Percentiles rank a stretch among this genome's conserved stretches.
These are phyloP conservation scores for Alitta virens DNA, from an alignment of 2,888 invertebrate species.

Conservation along the genomic window DNA sequence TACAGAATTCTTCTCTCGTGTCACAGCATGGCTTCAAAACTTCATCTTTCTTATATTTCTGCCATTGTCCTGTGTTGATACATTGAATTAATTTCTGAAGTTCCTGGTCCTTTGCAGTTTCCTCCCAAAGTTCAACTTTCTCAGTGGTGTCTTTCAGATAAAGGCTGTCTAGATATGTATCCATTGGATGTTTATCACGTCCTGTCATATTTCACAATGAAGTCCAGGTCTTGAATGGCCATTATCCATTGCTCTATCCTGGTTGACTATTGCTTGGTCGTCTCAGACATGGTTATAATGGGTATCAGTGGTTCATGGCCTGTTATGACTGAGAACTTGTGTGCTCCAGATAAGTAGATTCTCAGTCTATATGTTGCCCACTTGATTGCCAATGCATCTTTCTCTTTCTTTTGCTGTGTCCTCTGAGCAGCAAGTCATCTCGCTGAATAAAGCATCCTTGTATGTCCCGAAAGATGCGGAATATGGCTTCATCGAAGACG, in stretches of 20 bases:
- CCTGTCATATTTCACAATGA: not conserved
- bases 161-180: not conserved
- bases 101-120: not conserved
- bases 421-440: conserved; percentile 13
- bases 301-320: no score
- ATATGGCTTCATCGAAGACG: conserved; percentile 19
- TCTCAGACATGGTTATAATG: not conserved
- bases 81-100: not conserved
- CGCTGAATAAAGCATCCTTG: conserved; percentile 15
- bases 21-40: not conserved
- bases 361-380: not conserved
- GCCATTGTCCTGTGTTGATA: not conserved
- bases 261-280: not conserved
- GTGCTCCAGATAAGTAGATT: no score
- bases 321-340: no score
- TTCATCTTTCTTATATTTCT: not conserved
- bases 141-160: not conserved
- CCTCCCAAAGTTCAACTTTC: not conserved
- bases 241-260: not conserved
- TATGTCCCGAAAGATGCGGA: conserved; percentile 19
- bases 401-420: not conserved
- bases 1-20: not conserved
- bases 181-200: not conserved
- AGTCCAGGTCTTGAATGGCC: not conserved
- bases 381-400: not conserved